A percentile compares a stretch with the other conserved stretches of the same genome.
These are phyloP conservation scores for Nephrotoma guestfalica DNA, from an alignment of 2,888 invertebrate species.

Conservation along the genomic window DNA sequence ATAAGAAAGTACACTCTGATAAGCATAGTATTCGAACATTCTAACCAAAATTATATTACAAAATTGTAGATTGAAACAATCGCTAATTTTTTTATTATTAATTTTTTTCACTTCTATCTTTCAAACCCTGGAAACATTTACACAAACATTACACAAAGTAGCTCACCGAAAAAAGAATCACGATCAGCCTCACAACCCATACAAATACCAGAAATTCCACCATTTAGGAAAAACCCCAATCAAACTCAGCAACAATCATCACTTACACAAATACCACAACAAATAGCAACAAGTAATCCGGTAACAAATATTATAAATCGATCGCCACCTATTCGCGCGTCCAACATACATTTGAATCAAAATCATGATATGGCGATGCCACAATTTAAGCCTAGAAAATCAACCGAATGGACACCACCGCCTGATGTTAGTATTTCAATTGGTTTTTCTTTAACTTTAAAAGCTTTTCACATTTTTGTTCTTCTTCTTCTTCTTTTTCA, in stretches of 20 bases:
- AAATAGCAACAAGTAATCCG: not conserved
- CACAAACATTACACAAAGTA: not conserved
- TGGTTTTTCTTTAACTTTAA: not conserved
- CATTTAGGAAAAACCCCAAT: slow-evolving; percentile 28
- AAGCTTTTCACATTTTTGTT: not conserved
- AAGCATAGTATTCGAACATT: not conserved
- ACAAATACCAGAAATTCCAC: slow-evolving; percentile 34
- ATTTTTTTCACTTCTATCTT: not conserved
- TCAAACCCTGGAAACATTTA: not conserved
- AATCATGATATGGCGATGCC: slow-evolving; percentile 36
- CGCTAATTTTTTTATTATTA: not conserved
- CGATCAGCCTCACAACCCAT: slow-evolving; percentile 18
- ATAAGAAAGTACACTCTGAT: not conserved
- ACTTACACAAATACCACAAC: not conserved
- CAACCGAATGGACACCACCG: slow-evolving; percentile 36
- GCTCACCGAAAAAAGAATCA: slow-evolving; percentile 1
- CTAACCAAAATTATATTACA: not conserved
- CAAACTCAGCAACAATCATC: slow-evolving; percentile 11
- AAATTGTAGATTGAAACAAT: not conserved
- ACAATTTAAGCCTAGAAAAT: slow-evolving; percentile 39
- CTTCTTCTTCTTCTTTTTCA: not conserved
- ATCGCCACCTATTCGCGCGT: slow-evolving; percentile 18
- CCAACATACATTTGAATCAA: not conserved
- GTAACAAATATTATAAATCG: slow-evolving; percentile 4
- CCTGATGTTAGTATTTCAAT: slow-evolving; percentile 28